Conservation (phyloP, 2,888 invertebrate genomes). For the Theodoxus fluviatilis region DNA sequence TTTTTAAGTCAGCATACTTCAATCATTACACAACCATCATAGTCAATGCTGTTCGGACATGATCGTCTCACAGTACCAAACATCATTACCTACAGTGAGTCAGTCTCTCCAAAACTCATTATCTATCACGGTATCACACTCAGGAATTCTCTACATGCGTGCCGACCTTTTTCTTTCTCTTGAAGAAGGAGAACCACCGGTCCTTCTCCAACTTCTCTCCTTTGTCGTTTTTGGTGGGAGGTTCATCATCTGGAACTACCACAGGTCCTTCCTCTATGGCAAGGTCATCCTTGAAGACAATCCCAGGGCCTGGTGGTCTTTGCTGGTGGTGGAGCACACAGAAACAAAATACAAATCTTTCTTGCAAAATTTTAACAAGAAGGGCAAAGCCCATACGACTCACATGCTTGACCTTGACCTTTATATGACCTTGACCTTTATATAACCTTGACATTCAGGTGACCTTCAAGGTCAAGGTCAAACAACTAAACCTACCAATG, state of each 20-base stretch:
- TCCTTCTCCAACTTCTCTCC: constrained; percentile 53
- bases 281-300: constrained; percentile 47
- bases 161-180: constrained; percentile 57
- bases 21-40: too few relatives aligned
- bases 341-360: background rate
- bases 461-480: too few relatives aligned
- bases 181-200: constrained; percentile 54
- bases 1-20: too few relatives aligned
- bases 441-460: too few relatives aligned
- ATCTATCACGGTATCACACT: background rate
- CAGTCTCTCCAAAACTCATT: background rate
- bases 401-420: too few relatives aligned
- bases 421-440: too few relatives aligned
- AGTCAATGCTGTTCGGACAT: too few relatives aligned
- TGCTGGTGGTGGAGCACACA: background rate
- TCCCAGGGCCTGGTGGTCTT: constrained; percentile 27
- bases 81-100: too few relatives aligned
- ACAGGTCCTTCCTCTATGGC: constrained; percentile 43
- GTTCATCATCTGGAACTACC: constrained; percentile 41
- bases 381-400: too few relatives aligned
- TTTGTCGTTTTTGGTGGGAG: constrained; percentile 46
- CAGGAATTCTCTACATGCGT: too few relatives aligned
- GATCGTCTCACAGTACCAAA: too few relatives aligned
- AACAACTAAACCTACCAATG: too few relatives aligned
- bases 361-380: background rate